Percentiles rank a stretch among this genome's conserved stretches.
These are phyloP conservation scores for Varanus komodoensis DNA, from an alignment of 2,113 vertebrate species.

Conservation along the genomic window DNA sequence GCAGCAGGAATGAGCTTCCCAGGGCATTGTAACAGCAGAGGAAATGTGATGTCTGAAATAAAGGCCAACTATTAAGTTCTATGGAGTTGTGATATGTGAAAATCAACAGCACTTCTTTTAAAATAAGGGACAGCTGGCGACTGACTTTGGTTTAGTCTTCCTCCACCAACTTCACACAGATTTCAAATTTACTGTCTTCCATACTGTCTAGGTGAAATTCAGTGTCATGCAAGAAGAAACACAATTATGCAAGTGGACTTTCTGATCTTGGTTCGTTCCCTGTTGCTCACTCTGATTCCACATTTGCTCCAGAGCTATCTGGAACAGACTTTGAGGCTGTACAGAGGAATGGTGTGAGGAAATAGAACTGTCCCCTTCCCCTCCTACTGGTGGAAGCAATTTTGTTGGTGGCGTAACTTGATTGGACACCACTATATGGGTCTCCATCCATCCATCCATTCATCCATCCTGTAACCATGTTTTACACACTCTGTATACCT, in stretches of 20 bases:
- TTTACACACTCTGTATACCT: neutral
- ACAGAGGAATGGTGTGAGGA: no score
- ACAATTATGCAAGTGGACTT: no score
- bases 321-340: no score
- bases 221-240: no score
- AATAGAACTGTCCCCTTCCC: no score
- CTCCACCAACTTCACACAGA: neutral
- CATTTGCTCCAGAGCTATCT: no score
- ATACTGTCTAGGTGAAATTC: neutral
- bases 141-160: neutral
- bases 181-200: neutral
- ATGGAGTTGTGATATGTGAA: constrained; percentile 6
- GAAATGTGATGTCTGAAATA: constrained; percentile 1
- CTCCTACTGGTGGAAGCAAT: no score
- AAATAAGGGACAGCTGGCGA: neutral
- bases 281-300: no score
- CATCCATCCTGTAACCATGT: neutral
- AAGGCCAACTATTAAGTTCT: neutral
- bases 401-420: no score
- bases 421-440: no score
- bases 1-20: constrained; percentile 7
- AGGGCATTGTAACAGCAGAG: constrained; percentile 11
- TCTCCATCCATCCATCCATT: no score
- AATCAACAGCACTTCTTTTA: constrained; percentile 5
- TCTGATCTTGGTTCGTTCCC: no score